Evolutionary conservation across 2,113 vertebrate species (phyloP), one percentile per base, ranked within the genome.

Genomic region (Miniopterus natalensis): DNA sequence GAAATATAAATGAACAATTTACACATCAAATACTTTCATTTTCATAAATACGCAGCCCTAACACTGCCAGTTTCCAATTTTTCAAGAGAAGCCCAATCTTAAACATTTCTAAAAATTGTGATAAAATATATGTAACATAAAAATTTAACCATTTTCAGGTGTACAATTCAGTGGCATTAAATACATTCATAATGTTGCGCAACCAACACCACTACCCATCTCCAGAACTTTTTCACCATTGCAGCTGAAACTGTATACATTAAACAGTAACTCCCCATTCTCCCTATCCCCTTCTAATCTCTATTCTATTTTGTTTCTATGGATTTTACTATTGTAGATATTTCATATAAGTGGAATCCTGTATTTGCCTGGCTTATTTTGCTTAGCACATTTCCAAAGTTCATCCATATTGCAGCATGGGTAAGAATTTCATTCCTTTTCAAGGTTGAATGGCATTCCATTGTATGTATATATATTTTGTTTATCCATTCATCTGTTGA

Each of bases 121-220:
- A 75, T 77, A 90, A 81, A 85, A 89, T 55, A 68, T 40, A 57
- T 57, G 40, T 77, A 79, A 70, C 8, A 81, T 55, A 51, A 11
- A 42, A 71, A 47, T 93, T 79, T 75, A 83, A 63, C 25, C 20
- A 92, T 70, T 84, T 84, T 87, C 84, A 55, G 84, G 73, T 57
- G 1, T 81, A 55, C 27, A 84, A 80, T 55, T 80, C 51, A 77
- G 25, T 55, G 13, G 49, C 47, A 81, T 8, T 65, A 49, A 79
- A 1, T 36, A 88, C 29, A 65, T 47, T 81, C 49, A 40, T 18
- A 47, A 68, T 36, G 14, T 27, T 94, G 59, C 27, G 4, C 25
- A 84, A 73, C 3, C 29, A 83, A 59, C 25, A 74, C 18, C 36
- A 88, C 13, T 68, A 74, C 15, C n/a, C 18, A 94, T 84, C 83